These are phyloP conservation scores for Ostrea edulis DNA, from an alignment of 1,140 invertebrate species.

Conservation along the genomic window DNA sequence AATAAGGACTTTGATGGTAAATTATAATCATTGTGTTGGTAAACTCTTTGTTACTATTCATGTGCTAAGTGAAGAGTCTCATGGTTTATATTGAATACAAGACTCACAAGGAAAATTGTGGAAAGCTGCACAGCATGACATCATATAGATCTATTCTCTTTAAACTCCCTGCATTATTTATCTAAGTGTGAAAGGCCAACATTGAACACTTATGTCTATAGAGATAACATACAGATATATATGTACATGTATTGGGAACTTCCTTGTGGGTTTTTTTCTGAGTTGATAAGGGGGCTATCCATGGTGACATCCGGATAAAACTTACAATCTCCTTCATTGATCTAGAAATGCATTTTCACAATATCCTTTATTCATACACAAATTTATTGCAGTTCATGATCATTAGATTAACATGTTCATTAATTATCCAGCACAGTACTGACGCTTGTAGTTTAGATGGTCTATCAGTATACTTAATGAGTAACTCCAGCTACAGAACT, in stretches of 20 bases:
- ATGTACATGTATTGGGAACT: neutral
- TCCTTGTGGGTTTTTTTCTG: neutral
- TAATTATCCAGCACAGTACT: neutral
- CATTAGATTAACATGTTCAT: slow-evolving; percentile 2
- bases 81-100: neutral
- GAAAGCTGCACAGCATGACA: too few species aligned
- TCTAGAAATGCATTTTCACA: neutral
- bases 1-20: neutral
- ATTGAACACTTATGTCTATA: neutral
- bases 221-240: neutral
- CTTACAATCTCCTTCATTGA: neutral
- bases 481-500: too few species aligned
- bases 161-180: neutral
- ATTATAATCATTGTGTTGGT: too few species aligned
- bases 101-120: neutral
- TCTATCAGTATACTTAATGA: too few species aligned
- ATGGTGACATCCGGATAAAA: neutral
- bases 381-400: neutral
- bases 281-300: neutral
- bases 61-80: neutral
- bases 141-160: neutral
- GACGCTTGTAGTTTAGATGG: neutral
- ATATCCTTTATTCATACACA: neutral
- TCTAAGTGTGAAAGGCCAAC: neutral
- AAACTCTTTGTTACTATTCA: neutral